A percentile compares a stretch with the other conserved stretches of the same genome.
Conservation (phyloP, 2,113 vertebrate species). For the Crotalus tigris region DNA sequence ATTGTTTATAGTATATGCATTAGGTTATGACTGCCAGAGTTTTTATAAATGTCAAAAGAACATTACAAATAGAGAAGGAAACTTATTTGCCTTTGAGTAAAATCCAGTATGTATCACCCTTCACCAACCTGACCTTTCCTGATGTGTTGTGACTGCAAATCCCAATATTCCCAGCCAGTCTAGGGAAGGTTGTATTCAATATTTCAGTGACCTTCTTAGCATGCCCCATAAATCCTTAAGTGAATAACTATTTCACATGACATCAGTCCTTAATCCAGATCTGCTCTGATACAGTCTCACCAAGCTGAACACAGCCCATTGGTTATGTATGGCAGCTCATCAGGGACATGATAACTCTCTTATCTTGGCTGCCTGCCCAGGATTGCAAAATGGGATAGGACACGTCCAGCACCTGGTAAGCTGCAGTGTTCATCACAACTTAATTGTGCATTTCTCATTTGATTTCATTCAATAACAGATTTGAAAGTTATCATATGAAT, state of each 20-base stretch:
- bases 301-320: neutral
- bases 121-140: neutral
- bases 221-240: neutral
- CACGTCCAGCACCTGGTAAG: neutral
- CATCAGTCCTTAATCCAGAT: neutral
- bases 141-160: neutral
- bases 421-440: neutral
- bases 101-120: neutral
- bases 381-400: neutral
- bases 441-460: neutral
- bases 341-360: neutral
- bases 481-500: neutral
- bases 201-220: neutral
- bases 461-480: neutral
- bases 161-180: neutral
- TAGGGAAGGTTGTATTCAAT: neutral
- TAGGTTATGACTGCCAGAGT: neutral
- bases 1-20: neutral
- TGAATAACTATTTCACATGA: neutral
- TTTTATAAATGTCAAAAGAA: neutral
- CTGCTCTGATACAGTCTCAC: neutral
- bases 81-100: neutral
- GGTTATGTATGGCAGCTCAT: neutral
- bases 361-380: slow-evolving; percentile 1
- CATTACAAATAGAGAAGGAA: neutral